Conservation (phyloP, 2,113 vertebrate genomes). For the Tursiops truncatus region DNA sequence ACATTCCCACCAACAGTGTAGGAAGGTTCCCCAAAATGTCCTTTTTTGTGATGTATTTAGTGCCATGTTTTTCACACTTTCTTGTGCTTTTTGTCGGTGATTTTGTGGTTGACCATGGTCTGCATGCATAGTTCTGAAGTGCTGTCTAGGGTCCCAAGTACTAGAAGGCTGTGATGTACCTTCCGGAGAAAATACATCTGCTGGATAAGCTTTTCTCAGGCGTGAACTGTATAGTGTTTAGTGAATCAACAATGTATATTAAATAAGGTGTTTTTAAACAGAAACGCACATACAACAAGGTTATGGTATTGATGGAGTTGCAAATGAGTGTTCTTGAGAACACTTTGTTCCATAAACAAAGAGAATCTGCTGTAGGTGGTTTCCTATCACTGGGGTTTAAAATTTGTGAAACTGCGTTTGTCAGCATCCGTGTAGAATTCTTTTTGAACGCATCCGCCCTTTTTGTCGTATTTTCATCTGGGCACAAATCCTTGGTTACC, state of each 20-base stretch:
- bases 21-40: too few species aligned
- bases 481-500: neutral
- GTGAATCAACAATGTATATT: neutral
- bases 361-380: rapidly evolving
- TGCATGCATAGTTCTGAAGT: rapidly evolving
- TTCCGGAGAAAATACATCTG: rapidly evolving
- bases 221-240: too few species aligned
- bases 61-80: too few species aligned
- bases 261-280: too few species aligned
- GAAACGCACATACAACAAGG: neutral
- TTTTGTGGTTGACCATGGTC: neutral
- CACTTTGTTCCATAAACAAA: rapidly evolving
- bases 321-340: rapidly evolving
- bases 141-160: rapidly evolving
- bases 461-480: neutral
- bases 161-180: neutral
- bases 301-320: neutral
- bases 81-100: neutral
- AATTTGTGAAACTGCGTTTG: neutral
- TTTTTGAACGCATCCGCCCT: rapidly evolving
- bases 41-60: too few species aligned
- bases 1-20: too few species aligned
- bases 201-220: neutral
- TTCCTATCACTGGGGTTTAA: neutral
- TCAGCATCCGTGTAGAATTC: neutral